phyloP scores from a whole-genome alignment of 2,113 vertebrate genomes.

The Parotia lawesii region DNA sequence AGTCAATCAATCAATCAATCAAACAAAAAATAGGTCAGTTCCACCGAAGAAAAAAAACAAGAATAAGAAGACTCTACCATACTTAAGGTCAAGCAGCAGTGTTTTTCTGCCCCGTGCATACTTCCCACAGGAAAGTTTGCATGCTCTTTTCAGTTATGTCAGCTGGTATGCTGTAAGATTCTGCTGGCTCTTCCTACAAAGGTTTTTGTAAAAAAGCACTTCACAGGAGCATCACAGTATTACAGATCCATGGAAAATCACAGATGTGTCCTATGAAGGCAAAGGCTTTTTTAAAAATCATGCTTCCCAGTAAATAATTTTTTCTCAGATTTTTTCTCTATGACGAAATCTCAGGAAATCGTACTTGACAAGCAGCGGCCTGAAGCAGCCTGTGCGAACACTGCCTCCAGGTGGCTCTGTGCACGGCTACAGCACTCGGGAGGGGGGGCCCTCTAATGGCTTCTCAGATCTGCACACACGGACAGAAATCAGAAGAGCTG shows the following conservation, averaged over 20 bases:
- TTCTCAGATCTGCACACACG: not conserved
- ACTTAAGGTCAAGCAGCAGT: not conserved
- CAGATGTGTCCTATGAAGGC: not conserved
- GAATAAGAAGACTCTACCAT: not conserved
- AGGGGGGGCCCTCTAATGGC: not conserved
- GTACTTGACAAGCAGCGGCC: rapidly evolving
- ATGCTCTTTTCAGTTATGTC: not conserved
- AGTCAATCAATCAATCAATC: not conserved
- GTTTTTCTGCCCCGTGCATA: not conserved
- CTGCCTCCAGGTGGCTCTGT: not conserved
- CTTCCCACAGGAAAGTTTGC: not conserved
- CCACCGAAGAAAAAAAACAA: not conserved
- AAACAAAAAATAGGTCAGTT: not conserved
- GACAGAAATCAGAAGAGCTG: not conserved
- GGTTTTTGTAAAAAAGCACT: not conserved
- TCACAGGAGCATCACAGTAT: not conserved
- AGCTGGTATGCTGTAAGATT: not conserved
- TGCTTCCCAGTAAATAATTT: not conserved
- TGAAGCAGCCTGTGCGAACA: not conserved
- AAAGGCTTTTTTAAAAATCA: not conserved
- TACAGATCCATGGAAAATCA: not conserved
- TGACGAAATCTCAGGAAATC: not conserved
- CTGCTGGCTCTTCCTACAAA: not conserved
- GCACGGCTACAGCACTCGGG: not conserved
- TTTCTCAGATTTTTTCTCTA: not conserved